Percentiles rank a stretch among this genome's conserved stretches.
phyloP scores from a whole-genome alignment of 2,113 vertebrate species.

The Xenus cinereus region DNA sequence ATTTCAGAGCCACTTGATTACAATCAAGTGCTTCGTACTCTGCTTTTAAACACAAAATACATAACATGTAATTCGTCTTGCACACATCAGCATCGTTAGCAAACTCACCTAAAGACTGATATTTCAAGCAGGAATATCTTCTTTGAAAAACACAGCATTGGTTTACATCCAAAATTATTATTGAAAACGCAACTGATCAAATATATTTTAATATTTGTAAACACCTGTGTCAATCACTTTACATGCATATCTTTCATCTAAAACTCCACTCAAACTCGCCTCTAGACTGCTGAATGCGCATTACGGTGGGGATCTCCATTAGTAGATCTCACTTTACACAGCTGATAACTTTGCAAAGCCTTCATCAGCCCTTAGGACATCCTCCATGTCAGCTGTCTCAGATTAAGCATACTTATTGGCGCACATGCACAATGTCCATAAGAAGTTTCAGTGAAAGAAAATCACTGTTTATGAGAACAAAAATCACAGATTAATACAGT shows the following conservation, averaged over 20 bases:
- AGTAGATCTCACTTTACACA: neutral
- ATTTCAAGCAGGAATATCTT: neutral
- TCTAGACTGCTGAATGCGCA: neutral
- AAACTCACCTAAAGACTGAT: neutral
- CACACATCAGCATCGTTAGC: neutral
- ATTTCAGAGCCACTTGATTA: neutral
- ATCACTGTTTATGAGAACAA: neutral
- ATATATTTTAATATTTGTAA: neutral
- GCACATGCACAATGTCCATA: neutral
- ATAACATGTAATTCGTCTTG: neutral
- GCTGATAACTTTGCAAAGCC: neutral
- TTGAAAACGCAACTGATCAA: neutral
- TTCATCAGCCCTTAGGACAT: neutral
- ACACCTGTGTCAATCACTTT: neutral
- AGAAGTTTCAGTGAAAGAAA: neutral
- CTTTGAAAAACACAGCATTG: neutral
- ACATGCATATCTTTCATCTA: neutral
- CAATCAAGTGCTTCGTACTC: neutral
- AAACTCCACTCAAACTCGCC: neutral
- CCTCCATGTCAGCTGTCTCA: neutral
- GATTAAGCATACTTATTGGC: neutral
- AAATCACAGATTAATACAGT: neutral
- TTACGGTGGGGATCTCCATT: neutral
- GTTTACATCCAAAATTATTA: neutral
- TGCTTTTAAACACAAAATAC: neutral